Evolutionary conservation across 2,113 vertebrate species (phyloP).

Genomic region (Baryphthengus martii): DNA sequence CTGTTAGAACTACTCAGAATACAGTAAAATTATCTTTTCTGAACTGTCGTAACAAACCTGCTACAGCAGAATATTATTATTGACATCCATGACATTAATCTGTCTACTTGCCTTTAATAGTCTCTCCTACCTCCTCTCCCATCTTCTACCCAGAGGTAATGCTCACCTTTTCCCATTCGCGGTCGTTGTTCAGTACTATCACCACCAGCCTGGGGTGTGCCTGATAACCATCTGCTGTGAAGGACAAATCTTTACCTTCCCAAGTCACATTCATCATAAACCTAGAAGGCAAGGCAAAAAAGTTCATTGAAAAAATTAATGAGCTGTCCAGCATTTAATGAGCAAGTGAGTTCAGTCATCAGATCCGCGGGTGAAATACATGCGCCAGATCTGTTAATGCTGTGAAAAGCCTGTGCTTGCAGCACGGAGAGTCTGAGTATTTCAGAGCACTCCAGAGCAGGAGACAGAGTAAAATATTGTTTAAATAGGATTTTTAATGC

Average conservation of each 20-base stretch:
- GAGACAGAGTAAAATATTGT: background rate
- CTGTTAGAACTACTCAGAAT: background rate
- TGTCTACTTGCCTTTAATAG: background rate
- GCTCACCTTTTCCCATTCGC: slow-evolving; percentile 97
- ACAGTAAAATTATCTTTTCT: background rate
- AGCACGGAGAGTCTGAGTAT: rapidly evolving
- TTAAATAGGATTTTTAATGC: background rate
- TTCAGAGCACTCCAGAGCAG: background rate
- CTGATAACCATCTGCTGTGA: slow-evolving; percentile 96
- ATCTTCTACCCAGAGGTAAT: rapidly evolving
- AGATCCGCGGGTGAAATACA: background rate
- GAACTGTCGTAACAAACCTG: background rate
- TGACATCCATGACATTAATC: rapidly evolving
- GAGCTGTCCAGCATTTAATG: slow-evolving; percentile 40
- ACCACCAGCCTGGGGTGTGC: slow-evolving; percentile 93
- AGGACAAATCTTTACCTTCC: slow-evolving; percentile 95
- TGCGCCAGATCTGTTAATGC: background rate
- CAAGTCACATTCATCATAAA: slow-evolving; percentile 99
- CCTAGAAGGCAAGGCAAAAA: slow-evolving; percentile 74
- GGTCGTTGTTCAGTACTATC: slow-evolving; percentile 93
- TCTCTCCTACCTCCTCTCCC: background rate
- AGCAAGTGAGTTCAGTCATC: background rate
- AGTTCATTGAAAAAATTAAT: slow-evolving; percentile 57
- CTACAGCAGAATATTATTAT: background rate
- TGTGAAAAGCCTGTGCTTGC: background rate